A percentile compares a stretch with the other conserved stretches of the same genome.
phyloP scores from a whole-genome alignment of 2,797 vertebrate species.

The Danionella dracula region DNA sequence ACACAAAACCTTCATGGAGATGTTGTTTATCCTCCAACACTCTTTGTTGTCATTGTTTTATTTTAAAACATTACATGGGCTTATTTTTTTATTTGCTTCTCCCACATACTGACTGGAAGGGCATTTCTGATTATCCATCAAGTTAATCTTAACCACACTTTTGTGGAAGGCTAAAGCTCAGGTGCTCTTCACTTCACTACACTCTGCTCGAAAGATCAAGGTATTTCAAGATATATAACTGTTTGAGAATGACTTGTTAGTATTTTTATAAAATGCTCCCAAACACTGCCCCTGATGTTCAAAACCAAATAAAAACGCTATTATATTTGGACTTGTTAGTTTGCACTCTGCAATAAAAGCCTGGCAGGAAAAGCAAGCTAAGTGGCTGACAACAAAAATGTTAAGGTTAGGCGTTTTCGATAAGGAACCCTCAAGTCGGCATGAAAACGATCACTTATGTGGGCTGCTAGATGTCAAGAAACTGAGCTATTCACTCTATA shows the following conservation, averaged over 20 bases:
- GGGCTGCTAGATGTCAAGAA: background rate
- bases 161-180: constrained; percentile 48
- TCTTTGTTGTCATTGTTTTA: background rate
- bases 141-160: constrained; percentile 54
- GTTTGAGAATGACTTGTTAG: background rate
- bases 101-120: constrained; percentile 27
- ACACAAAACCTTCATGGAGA: constrained; percentile 7
- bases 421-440: background rate
- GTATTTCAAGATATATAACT: background rate
- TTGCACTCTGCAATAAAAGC: constrained; percentile 14
- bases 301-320: constrained; percentile 19
- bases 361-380: constrained; percentile 4
- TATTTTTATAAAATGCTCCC: constrained; percentile 1
- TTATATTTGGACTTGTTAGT: constrained; percentile 17
- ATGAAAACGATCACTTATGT: background rate
- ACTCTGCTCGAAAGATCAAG: constrained; percentile 19
- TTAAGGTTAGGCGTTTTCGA: background rate
- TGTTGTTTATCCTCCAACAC: background rate
- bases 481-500: background rate
- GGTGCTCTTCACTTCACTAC: constrained; percentile 30
- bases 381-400: constrained; percentile 19
- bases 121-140: constrained; percentile 52
- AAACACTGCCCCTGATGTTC: constrained; percentile 1
- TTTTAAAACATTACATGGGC: background rate
- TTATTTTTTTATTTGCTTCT: background rate